Conservation (phyloP, 2,113 vertebrate species). For the Gymnocephalus cernua region DNA sequence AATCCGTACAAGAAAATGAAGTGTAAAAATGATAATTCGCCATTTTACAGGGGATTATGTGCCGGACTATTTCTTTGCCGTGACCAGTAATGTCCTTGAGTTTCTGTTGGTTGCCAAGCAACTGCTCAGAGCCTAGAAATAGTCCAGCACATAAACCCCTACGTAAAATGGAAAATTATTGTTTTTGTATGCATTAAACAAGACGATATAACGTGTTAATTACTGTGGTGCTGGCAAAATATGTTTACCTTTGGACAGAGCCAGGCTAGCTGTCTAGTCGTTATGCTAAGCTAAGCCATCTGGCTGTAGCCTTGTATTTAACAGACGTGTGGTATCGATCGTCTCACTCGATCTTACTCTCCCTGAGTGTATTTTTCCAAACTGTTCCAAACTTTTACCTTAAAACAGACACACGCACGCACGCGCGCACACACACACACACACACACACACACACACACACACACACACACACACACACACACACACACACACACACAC, state of each 20-base stretch:
- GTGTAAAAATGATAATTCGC: background rate
- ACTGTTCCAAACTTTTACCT: conserved; percentile 10
- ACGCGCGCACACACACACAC: conserved; percentile 17
- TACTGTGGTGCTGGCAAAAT: background rate
- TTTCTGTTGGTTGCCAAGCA: conserved; percentile 30
- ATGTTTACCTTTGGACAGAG: background rate
- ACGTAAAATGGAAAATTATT: background rate
- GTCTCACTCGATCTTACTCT: conserved; percentile 10
- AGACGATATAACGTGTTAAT: background rate
- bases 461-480: background rate
- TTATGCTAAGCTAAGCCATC: conserved; percentile 6
- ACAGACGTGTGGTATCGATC: background rate
- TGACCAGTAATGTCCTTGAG: conserved; percentile 2
- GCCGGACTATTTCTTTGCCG: conserved; percentile 9
- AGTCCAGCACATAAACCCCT: background rate
- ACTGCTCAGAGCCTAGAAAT: conserved; percentile 25
- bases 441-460: background rate
- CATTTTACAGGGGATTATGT: conserved; percentile 2
- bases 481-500: conserved; percentile 19
- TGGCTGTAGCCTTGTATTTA: background rate
- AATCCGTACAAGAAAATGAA: background rate
- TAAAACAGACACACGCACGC: conserved; percentile 7
- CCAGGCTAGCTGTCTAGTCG: background rate
- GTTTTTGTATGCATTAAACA: conserved; percentile 12
- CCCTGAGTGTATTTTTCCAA: conserved; percentile 18